Percentiles rank a stretch among this genome's conserved stretches.
These are phyloP conservation scores for Ptychadena robeensis DNA, from an alignment of 2,797 vertebrate species.

Conservation along the genomic window DNA sequence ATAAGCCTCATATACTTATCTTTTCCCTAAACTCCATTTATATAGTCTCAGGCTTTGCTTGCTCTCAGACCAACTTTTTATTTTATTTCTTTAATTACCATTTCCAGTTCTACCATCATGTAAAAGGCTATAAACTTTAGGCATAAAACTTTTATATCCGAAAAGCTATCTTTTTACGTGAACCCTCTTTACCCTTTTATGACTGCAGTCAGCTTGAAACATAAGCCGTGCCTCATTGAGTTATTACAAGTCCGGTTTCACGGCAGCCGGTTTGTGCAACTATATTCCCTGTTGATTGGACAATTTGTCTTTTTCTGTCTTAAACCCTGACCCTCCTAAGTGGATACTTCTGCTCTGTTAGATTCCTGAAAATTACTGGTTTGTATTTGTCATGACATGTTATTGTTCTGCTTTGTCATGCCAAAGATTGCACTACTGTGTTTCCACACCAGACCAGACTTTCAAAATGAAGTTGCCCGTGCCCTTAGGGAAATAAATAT, in stretches of 20 bases:
- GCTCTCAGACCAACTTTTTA: no score
- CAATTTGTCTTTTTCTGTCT: constrained; percentile 10
- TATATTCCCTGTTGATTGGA: constrained; percentile 21
- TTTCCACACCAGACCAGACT: background rate
- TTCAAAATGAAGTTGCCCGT: constrained; percentile 2
- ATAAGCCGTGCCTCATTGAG: background rate
- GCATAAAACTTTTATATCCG: no score
- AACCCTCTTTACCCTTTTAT: background rate
- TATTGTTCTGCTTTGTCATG: constrained; percentile 32
- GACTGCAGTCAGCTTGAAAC: background rate
- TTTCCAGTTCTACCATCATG: no score
- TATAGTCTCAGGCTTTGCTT: no score
- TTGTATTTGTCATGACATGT: constrained; percentile 25
- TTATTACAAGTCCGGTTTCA: constrained; percentile 12
- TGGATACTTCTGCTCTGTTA: constrained; percentile 49
- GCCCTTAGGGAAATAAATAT: background rate
- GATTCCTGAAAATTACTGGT: constrained; percentile 21
- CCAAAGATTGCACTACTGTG: background rate
- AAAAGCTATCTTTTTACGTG: no score
- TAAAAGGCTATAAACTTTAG: no score
- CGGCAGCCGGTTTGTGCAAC: background rate
- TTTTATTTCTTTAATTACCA: no score
- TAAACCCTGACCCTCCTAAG: constrained; percentile 35
- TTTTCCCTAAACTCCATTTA: no score
- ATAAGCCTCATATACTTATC: no score